Base-by-base conservation (phyloP, 1,140 invertebrate species). In the Eupristina koningsbergeri region DNA sequence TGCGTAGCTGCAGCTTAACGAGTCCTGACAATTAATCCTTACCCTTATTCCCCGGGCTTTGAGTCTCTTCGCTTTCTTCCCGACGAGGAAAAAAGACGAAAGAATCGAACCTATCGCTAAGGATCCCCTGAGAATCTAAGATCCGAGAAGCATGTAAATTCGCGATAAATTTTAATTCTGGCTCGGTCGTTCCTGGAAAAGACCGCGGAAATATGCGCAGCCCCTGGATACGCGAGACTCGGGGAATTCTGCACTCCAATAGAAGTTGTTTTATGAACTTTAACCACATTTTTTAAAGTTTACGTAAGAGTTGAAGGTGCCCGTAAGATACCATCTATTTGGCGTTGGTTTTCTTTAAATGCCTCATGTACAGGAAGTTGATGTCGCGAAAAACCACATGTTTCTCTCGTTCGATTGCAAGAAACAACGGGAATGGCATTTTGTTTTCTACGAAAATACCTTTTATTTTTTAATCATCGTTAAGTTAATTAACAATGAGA, bases 281-380 rank as follows among this genome's bases (percentile, higher is more conserved):
- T 71, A 71, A 41, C 34, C 67, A 36, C 36, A 71, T 71, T 71
- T 71, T 71, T 41, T 71, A 22, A 15, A 41, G 0, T 71, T 71
- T 41, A 71, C 19, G 39, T 41, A 41, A 71, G 39, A 71, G 64
- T 15, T 31, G 8, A 6, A 22, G 9, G 9, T 0, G 26, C 17
- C 41, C 7, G 39, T 13, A 41, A 39, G 36, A 22, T 71, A 71
- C 36, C 19, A 71, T 36, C 15, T 6, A 22, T 5, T 2, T n/a
- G 22, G 9, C 36, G 6, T 71, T 36, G 3, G 22, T 71, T 71
- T n/a, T 71, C 22, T 41, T 71, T 39, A n/a, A 6, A 2, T 8
- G 0, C 5, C 3, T 41, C 8, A 41, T 26, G 22, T 41, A 71
- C 41, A 19, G 26, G 67, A 41, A 22, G 36, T 8, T 26, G 34